These are phyloP conservation scores for Orthosia cruda DNA, from an alignment of 2,888 invertebrate genomes.

Conservation along the genomic window DNA sequence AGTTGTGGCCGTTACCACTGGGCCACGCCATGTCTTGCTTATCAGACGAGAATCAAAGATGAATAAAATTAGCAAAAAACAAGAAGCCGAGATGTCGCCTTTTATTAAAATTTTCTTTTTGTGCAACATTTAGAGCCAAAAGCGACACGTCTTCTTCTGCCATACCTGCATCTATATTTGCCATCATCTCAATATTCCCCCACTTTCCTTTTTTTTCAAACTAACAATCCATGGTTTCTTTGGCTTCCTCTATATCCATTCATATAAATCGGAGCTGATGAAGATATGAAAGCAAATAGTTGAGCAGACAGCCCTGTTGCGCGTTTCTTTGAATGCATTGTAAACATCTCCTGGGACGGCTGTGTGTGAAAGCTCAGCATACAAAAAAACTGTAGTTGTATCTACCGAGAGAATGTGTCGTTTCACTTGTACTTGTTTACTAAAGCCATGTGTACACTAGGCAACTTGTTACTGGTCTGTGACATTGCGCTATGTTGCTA, in stretches of 20 bases:
- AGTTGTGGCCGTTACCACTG: no score
- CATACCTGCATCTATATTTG: no score
- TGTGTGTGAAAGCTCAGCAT: constrained; percentile 66
- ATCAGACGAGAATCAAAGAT: not conserved
- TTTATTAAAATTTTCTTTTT: no score
- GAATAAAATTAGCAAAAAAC: no score
- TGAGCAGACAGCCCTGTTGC: constrained; percentile 36
- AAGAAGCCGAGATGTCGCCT: not conserved
- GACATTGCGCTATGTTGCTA: not conserved
- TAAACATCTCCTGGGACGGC: constrained; percentile 55
- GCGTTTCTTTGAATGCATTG: constrained; percentile 62
- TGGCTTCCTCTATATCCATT: no score
- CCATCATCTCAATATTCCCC: no score
- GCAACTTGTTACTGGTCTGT: not conserved
- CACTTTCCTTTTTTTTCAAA: no score
- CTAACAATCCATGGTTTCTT: no score
- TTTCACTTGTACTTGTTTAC: constrained; percentile 61
- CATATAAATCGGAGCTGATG: not conserved
- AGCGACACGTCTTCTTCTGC: no score
- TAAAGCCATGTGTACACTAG: constrained; percentile 38
- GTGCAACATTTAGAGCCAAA: no score
- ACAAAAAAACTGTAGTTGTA: constrained; percentile 61
- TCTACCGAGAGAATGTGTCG: constrained; percentile 58
- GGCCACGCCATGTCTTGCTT: no score
- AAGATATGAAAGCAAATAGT: constrained; percentile 3